phyloP scores from a whole-genome alignment of 2,888 invertebrate species.

The Diplolepis rosae region DNA sequence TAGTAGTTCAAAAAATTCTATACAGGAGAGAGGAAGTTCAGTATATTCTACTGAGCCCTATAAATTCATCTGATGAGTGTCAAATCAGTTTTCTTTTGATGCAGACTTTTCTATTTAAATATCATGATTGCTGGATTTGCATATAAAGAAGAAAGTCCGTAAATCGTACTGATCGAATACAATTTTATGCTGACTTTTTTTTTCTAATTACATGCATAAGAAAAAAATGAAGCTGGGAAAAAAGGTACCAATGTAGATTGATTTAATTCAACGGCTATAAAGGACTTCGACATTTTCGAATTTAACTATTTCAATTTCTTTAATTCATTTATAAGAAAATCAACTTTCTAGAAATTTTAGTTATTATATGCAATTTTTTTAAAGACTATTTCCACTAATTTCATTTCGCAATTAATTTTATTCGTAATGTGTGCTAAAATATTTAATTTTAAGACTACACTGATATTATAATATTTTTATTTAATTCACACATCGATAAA shows the following conservation, averaged over 20 bases:
- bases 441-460: background rate
- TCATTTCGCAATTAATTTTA: too few relatives aligned
- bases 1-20: background rate
- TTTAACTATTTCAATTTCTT: too few relatives aligned
- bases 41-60: background rate
- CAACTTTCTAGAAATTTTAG: too few relatives aligned
- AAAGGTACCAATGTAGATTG: background rate
- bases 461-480: background rate
- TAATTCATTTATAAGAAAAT: too few relatives aligned
- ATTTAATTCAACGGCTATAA: constrained; percentile 6
- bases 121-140: constrained; percentile 9
- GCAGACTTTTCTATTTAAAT: background rate
- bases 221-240: background rate
- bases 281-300: too few relatives aligned
- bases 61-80: background rate
- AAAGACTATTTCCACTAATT: too few relatives aligned
- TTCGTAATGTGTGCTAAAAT: too few relatives aligned
- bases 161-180: background rate
- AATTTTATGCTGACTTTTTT: background rate
- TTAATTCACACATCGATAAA: background rate
- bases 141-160: constrained; percentile 1
- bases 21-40: background rate
- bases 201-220: background rate
- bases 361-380: too few relatives aligned
- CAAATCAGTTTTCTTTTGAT: constrained; percentile 11